Conservation (phyloP, 2,888 invertebrate genomes). For the Harpagoxenus sublaevis region DNA sequence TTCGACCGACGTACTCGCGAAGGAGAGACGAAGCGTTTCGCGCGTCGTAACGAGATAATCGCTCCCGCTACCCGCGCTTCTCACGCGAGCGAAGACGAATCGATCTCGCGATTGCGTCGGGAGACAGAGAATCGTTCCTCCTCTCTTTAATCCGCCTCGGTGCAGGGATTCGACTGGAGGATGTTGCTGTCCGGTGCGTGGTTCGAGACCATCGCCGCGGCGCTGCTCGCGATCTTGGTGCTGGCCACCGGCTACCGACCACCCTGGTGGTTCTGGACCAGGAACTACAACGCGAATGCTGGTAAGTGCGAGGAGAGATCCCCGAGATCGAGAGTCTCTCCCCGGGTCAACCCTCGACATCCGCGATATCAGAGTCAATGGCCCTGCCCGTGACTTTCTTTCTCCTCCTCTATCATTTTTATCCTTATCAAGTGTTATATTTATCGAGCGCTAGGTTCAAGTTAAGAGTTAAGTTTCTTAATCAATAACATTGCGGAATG, state of each 20-base stretch:
- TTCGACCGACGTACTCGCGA: conserved; percentile 14
- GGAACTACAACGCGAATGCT: conserved; percentile 70
- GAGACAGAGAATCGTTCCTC: background rate
- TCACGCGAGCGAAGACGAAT: background rate
- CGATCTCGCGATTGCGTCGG: background rate
- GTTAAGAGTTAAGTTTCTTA: background rate
- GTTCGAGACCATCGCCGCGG: conserved; percentile 81
- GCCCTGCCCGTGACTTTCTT: background rate
- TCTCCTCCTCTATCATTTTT: background rate
- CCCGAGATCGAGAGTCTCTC: background rate
- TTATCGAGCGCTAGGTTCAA: background rate
- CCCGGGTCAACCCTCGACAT: background rate
- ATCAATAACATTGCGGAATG: background rate
- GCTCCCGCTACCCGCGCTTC: conserved; percentile 7
- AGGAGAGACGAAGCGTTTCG: conserved; percentile 37
- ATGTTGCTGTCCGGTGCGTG: conserved; percentile 81
- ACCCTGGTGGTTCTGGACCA: conserved; percentile 82
- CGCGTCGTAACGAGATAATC: conserved; percentile 48
- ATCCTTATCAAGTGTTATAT: conserved; percentile 8
- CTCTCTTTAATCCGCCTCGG: background rate
- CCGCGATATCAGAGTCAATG: conserved; percentile 21
- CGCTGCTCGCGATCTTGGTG: conserved; percentile 79
- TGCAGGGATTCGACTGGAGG: conserved; percentile 49
- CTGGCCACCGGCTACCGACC: conserved; percentile 82
- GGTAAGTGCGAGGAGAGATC: conserved; percentile 72